Evolutionary conservation across 2,888 invertebrate species (phyloP).

Genomic region (Ophioninae sp.): DNA sequence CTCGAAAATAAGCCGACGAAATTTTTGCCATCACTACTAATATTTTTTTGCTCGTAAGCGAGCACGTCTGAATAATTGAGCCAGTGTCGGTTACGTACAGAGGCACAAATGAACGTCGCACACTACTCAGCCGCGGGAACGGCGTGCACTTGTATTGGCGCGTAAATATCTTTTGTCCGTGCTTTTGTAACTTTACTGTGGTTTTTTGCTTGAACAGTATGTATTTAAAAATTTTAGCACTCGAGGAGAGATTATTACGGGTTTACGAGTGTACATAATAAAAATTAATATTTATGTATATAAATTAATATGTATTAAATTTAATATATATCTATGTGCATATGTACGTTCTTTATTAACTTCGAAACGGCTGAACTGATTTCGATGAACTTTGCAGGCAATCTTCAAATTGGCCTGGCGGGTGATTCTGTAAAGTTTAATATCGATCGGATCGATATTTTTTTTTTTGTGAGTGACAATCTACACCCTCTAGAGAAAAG

Average conservation of each 20-base stretch:
- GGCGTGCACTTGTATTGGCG: conserved; percentile 4
- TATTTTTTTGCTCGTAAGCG: conserved; percentile 14
- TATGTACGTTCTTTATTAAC: no score
- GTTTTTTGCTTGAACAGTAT: conserved; percentile 13
- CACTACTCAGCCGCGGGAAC: background rate
- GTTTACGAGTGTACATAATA: background rate
- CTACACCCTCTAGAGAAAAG: no score
- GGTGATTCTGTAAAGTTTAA: no score
- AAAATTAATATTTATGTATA: no score
- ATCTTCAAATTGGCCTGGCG: no score
- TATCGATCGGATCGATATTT: no score
- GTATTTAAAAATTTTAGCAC: background rate
- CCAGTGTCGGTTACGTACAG: conserved; percentile 7
- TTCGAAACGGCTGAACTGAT: no score
- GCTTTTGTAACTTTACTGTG: conserved; percentile 18
- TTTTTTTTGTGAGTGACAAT: no score
- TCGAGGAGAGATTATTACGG: conserved; percentile 5
- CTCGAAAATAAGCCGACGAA: background rate
- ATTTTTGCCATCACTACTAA: background rate
- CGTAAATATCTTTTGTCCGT: conserved; percentile 23
- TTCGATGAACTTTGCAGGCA: no score
- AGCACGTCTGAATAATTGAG: conserved; percentile 17
- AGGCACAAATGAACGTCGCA: conserved; percentile 4
- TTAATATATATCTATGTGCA: no score
- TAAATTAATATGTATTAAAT: no score